Evolutionary conservation across 2,113 vertebrate species (phyloP).

Genomic region (Eolophus roseicapilla): DNA sequence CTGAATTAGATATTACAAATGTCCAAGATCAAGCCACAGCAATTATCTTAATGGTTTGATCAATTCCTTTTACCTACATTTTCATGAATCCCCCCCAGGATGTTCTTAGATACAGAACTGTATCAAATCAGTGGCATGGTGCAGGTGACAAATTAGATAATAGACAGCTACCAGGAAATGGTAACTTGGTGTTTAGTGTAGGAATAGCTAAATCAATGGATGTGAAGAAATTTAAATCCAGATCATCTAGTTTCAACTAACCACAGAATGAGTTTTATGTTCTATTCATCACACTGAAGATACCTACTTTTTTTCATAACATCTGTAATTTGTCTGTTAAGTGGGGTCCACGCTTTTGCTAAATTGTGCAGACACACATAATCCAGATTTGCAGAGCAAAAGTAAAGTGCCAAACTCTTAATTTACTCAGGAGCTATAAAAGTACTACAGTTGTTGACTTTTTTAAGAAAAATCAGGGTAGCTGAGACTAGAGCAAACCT

Average conservation of each 20-base stretch:
- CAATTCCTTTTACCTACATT: not conserved
- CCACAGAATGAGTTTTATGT: not conserved
- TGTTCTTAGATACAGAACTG: not conserved
- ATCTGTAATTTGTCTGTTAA: slow-evolving; percentile 14
- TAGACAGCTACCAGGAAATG: accelerated
- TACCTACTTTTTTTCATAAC: not conserved
- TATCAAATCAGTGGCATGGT: not conserved
- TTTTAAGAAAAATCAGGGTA: not conserved
- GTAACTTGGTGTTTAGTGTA: not conserved
- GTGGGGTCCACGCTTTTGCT: not conserved
- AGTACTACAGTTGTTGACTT: not conserved
- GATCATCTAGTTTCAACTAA: not conserved
- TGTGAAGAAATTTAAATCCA: not conserved
- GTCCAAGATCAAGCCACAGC: not conserved
- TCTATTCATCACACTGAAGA: not conserved
- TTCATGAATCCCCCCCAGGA: not conserved
- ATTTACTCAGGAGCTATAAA: not conserved
- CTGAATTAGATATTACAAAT: not conserved
- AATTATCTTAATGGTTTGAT: not conserved
- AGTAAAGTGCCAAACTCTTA: not conserved
- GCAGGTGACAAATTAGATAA: not conserved
- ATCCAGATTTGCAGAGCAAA: not conserved
- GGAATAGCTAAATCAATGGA: not conserved
- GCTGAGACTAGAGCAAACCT: not conserved
- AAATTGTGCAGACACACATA: not conserved